Conservation (phyloP, 2,888 invertebrate species). For the Eubasilissa splendida region DNA sequence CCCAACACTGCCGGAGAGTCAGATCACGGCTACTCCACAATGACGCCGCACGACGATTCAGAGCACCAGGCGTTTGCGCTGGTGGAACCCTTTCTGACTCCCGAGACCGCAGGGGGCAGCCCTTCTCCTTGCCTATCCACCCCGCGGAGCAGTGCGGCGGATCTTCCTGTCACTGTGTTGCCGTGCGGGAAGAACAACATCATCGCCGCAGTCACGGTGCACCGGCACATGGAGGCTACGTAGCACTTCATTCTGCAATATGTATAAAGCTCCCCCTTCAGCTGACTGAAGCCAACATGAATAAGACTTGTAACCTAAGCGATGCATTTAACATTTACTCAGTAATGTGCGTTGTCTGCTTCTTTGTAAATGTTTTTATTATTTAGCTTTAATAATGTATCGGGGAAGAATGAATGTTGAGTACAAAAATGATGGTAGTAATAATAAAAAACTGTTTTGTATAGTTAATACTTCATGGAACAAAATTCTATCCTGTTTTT, state of each 20-base stretch:
- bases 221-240: constrained; percentile 89
- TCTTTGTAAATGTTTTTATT: constrained; percentile 7
- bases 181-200: constrained; percentile 75
- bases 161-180: constrained; percentile 69
- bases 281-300: background rate
- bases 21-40: constrained; percentile 96
- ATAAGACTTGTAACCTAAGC: constrained; percentile 1
- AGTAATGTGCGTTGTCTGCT: background rate
- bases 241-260: constrained; percentile 62
- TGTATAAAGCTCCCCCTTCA: constrained; percentile 10
- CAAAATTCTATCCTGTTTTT: too few relatives aligned
- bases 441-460: too few relatives aligned
- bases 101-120: constrained; percentile 32
- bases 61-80: constrained; percentile 86
- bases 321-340: constrained; percentile 23
- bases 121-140: constrained; percentile 61
- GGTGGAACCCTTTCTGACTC: constrained; percentile 74
- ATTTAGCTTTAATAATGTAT: constrained; percentile 25
- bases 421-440: too few relatives aligned
- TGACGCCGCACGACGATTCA: constrained; percentile 93
- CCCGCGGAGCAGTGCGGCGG: constrained; percentile 65
- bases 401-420: background rate
- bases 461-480: too few relatives aligned
- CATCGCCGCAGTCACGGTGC: constrained; percentile 91
- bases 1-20: constrained; percentile 85